phyloP scores from a whole-genome alignment of 2,113 vertebrate genomes.

The Eonycteris spelaea region DNA sequence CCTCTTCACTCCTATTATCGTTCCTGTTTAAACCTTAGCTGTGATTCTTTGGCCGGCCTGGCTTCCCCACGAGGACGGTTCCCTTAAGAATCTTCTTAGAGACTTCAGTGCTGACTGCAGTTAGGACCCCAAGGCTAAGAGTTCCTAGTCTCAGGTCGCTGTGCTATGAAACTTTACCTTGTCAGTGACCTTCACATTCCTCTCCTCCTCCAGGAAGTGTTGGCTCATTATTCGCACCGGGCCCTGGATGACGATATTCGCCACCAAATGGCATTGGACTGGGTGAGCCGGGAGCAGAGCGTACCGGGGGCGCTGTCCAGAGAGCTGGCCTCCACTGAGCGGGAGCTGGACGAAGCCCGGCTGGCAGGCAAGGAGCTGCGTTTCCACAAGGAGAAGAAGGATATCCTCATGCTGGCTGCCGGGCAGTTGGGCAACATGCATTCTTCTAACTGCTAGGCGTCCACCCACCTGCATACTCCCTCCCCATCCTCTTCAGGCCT shows the following conservation, averaged over 20 bases:
- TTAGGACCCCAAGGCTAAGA: background rate
- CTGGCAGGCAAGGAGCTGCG: conserved; percentile 95
- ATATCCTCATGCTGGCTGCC: conserved; percentile 95
- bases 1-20: background rate
- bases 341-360: conserved; percentile 94
- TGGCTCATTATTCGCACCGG: conserved; percentile 98
- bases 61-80: background rate
- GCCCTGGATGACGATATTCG: conserved; percentile 97
- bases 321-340: conserved; percentile 91
- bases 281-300: conserved; percentile 95
- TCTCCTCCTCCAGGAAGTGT: conserved; percentile 87
- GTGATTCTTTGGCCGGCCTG: background rate
- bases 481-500: background rate
- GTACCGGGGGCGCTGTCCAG: conserved; percentile 87
- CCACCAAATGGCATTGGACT: conserved; percentile 96
- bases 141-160: background rate
- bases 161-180: background rate
- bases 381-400: conserved; percentile 98
- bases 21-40: background rate
- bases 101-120: background rate
- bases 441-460: conserved; percentile 83
- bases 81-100: background rate
- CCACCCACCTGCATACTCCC: background rate
- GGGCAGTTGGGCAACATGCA: conserved; percentile 91
- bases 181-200: background rate